phyloP scores from a whole-genome alignment of 2,888 invertebrate species.

The Eledona agricola region DNA sequence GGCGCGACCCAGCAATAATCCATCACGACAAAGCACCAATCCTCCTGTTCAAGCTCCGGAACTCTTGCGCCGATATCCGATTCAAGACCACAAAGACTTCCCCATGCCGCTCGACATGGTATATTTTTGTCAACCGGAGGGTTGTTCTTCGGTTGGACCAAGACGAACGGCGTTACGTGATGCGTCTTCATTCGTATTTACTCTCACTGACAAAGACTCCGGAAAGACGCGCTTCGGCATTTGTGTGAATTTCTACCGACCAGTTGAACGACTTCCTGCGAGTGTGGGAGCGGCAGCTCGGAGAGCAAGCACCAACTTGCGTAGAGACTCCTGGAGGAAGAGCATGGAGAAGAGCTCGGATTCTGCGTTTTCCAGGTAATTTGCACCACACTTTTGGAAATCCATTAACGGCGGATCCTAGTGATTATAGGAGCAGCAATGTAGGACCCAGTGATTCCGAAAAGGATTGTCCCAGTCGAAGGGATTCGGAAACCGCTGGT shows the following conservation, averaged over 20 bases:
- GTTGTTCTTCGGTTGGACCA: slow-evolving; percentile 92
- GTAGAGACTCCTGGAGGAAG: slow-evolving; percentile 89
- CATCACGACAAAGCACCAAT: slow-evolving; percentile 72
- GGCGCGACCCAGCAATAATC: slow-evolving; percentile 75
- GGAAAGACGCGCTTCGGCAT: slow-evolving; percentile 94
- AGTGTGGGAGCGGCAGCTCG: slow-evolving; percentile 56
- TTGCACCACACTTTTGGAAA: not conserved
- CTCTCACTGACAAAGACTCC: slow-evolving; percentile 98
- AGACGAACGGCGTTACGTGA: slow-evolving; percentile 85
- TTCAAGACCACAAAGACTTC: slow-evolving; percentile 97
- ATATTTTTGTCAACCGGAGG: slow-evolving; percentile 99
- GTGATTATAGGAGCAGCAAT: slow-evolving; percentile 93
- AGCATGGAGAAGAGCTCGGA: slow-evolving; percentile 93
- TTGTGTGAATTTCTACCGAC: slow-evolving; percentile 97
- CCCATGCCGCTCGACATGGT: slow-evolving; percentile 97
- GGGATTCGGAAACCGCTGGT: slow-evolving; percentile 69
- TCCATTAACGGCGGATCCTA: slow-evolving; percentile 64
- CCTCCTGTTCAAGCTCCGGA: slow-evolving; percentile 91
- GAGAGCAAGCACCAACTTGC: slow-evolving; percentile 69
- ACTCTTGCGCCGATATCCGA: slow-evolving; percentile 91
- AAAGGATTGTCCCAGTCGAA: slow-evolving; percentile 80
- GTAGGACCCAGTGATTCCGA: slow-evolving; percentile 91
- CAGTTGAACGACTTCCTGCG: slow-evolving; percentile 73
- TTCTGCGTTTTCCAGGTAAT: slow-evolving; percentile 90
- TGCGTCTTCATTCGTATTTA: slow-evolving; percentile 96